Conservation (phyloP, 2,113 vertebrate species). For the Dendropsophus ebraccatus region DNA sequence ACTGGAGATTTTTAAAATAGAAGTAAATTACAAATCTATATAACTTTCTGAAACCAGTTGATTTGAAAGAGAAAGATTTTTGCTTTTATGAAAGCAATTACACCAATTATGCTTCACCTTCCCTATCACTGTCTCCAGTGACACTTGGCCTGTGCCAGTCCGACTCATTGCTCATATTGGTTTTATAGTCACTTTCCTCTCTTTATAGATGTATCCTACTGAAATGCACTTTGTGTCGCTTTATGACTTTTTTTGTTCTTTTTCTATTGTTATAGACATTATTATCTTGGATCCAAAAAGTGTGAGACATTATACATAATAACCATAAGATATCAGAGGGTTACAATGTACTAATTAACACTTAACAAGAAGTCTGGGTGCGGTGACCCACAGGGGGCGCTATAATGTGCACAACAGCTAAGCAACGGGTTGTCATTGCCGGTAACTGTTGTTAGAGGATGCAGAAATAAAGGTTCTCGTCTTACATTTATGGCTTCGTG, state of each 20-base stretch:
- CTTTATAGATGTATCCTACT: neutral
- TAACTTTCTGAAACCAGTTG: too few species aligned
- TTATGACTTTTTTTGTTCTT: constrained; percentile 6
- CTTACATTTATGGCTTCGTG: constrained; percentile 43
- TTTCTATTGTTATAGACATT: neutral
- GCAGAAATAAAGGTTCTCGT: constrained; percentile 47
- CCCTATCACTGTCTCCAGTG: neutral
- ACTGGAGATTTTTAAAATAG: too few species aligned
- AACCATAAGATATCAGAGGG: constrained; percentile 40
- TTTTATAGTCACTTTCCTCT: neutral
- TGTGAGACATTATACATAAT: neutral
- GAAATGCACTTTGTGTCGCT: neutral
- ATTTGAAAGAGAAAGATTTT: too few species aligned
- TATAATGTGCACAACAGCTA: constrained; percentile 59
- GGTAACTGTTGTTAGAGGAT: constrained; percentile 53
- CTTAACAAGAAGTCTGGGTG: constrained; percentile 43
- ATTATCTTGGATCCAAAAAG: neutral
- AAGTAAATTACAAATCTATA: too few species aligned
- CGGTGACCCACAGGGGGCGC: constrained; percentile 31
- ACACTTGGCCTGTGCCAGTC: neutral
- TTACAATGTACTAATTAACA: constrained; percentile 51
- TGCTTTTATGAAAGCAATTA: too few species aligned
- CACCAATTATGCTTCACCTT: neutral
- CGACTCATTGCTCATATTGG: neutral
- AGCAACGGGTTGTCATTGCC: constrained; percentile 61